A percentile compares a stretch with the other conserved stretches of the same genome.
Evolutionary conservation across 2,888 invertebrate species (phyloP).

Genomic region (Vanessa cardui): DNA sequence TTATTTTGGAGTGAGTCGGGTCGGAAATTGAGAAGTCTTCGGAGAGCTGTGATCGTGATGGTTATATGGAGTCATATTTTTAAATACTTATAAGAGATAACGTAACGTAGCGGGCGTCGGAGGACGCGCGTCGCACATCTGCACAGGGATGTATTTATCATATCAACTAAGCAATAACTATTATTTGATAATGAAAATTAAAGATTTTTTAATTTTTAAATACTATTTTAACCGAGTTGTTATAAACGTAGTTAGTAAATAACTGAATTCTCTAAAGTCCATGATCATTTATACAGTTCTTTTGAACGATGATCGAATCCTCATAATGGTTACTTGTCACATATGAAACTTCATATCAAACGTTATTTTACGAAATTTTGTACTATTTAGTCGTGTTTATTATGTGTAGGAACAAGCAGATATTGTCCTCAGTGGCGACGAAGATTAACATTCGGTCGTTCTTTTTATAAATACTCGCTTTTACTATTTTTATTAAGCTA

Average conservation of each 20-base stretch:
- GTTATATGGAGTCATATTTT: conserved; percentile 83
- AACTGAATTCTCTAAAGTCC: conserved; percentile 78
- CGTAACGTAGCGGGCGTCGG: conserved; percentile 53
- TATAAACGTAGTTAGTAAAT: conserved; percentile 80
- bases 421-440: conserved; percentile 22
- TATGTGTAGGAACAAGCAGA: conserved; percentile 39
- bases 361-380: conserved; percentile 53
- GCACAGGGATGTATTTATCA: conserved; percentile 70
- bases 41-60: conserved; percentile 82
- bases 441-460: conserved; percentile 10
- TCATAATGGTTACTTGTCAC: conserved; percentile 70
- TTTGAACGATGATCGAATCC: conserved; percentile 72
- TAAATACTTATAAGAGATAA: conserved; percentile 79
- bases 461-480: conserved; percentile 32
- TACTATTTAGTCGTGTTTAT: conserved; percentile 43
- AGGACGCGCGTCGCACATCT: conserved; percentile 47
- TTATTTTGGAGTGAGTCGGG: conserved; percentile 80
- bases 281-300: conserved; percentile 78
- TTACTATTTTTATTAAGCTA: conserved; percentile 19
- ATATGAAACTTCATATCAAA: conserved; percentile 72
- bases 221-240: conserved; percentile 81
- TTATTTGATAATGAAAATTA: conserved; percentile 74
- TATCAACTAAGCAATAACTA: conserved; percentile 83
- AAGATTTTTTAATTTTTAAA: conserved; percentile 71
- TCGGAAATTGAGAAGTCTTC: conserved; percentile 79